Evolutionary conservation across 2,888 invertebrate species (phyloP), one percentile per base, ranked within the genome.

Genomic region (Hydrotaea cyrtoneurina): DNA sequence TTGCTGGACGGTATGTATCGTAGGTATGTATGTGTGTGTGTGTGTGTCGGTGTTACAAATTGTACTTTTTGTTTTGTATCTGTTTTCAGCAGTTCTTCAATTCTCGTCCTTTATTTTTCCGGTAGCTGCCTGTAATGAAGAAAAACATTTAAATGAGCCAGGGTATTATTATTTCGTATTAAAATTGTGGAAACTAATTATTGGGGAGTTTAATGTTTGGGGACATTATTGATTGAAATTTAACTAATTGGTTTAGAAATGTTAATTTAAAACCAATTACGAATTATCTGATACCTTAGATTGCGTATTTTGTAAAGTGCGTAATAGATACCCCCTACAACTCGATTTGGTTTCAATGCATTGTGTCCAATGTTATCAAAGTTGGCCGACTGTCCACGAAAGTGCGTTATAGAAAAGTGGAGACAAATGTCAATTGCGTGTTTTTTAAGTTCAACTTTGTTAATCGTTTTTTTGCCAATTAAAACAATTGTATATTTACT

Each of bases 231-330:
- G 36, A 62, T 31, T n/a, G n/a, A 62, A 36, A 62, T 62, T 10
- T 31, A 4, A 31, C 26, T 62, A 62, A 62, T 62, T 62, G 15
- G 23, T 62, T 62, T 62, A 11, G 31, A 62, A 31, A 15, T 59
- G 62, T 62, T 26, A 62, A 31, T 62, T 62, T 23, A 31, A n/a
- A n/a, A 17, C 21, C 19, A 17, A 57, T 21, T 21, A 1, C 2
- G 2, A 43, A n/a, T n/a, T 13, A 13, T 3, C 3, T 10, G 43
- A 10, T 2, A 13, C 7, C 43, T 3, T 43, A 3, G 2, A 13
- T 43, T 43, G 43, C 3, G 31, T 31, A 7, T 31, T 31, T 7
- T 31, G 31, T 31, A 4, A 31, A 31, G 7, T 31, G 31, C 2
- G 31, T 31, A 31, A n/a, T n/a, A n/a, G n/a, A n/a, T n/a, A n/a